Percentiles rank a stretch among this genome's conserved stretches.
phyloP scores from a whole-genome alignment of 2,113 vertebrate species.

The Megaptera novaeangliae region DNA sequence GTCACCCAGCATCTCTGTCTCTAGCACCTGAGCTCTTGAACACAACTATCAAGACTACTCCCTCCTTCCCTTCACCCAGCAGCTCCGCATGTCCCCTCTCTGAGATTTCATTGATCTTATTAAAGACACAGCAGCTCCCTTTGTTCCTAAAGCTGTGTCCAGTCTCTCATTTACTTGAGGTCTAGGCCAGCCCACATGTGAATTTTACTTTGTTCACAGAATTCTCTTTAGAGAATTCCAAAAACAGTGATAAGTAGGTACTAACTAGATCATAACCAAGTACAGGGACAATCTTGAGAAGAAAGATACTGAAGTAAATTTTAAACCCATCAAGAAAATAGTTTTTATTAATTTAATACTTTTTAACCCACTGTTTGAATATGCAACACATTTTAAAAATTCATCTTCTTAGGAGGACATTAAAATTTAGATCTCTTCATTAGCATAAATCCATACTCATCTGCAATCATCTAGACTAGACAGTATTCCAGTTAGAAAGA shows the following conservation, averaged over 20 bases:
- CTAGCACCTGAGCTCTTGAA: neutral
- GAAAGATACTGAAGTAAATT: neutral
- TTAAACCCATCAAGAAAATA: neutral
- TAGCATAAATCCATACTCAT: neutral
- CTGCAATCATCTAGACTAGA: neutral
- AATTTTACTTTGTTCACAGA: neutral
- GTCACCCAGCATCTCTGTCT: neutral
- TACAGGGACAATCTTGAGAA: neutral
- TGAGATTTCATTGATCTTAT: neutral
- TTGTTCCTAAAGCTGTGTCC: neutral
- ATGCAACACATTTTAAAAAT: neutral
- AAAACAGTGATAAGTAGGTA: neutral
- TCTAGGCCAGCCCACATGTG: neutral
- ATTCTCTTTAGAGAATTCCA: neutral
- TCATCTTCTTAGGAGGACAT: neutral
- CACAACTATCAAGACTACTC: neutral
- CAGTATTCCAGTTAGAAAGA: neutral
- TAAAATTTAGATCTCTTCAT: neutral
- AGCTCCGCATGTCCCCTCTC: neutral
- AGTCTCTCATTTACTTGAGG: neutral
- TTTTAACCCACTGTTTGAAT: slow-evolving; percentile 32
- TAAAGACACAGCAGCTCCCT: neutral
- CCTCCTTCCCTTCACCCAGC: neutral
- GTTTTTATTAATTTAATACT: slow-evolving; percentile 15
- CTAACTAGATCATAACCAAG: neutral